A percentile compares a stretch with the other conserved stretches of the same genome.
Evolutionary conservation across 2,888 invertebrate genomes (phyloP).

Genomic region (Osmoderma eremita): DNA sequence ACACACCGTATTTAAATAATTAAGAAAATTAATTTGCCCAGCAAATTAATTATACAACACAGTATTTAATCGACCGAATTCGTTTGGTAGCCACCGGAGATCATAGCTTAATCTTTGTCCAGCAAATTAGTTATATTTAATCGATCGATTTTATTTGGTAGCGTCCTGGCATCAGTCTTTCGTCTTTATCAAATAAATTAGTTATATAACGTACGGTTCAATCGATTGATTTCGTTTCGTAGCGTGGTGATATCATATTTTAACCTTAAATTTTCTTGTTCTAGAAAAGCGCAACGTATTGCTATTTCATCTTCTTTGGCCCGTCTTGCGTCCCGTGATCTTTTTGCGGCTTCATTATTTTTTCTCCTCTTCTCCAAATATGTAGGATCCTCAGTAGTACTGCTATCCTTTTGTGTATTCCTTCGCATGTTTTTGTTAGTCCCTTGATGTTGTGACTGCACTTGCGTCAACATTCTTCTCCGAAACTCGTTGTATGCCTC

Average conservation of each 20-base stretch:
- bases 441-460: constrained; percentile 63
- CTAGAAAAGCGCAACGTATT: constrained; percentile 85
- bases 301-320: constrained; percentile 93
- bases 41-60: too few relatives aligned
- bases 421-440: constrained; percentile 81
- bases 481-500: constrained; percentile 76
- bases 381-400: constrained; percentile 71
- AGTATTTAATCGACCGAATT: too few relatives aligned
- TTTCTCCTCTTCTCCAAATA: constrained; percentile 90
- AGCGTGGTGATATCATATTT: constrained; percentile 67
- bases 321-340: constrained; percentile 89
- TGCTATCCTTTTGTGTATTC: constrained; percentile 47
- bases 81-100: too few relatives aligned
- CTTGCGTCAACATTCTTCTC: constrained; percentile 73
- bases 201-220: constrained; percentile 45
- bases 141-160: constrained; percentile 49
- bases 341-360: constrained; percentile 95
- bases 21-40: too few relatives aligned
- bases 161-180: constrained; percentile 67
- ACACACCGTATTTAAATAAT: too few relatives aligned
- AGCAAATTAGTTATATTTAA: too few relatives aligned
- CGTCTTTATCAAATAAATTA: constrained; percentile 68
- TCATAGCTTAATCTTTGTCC: too few relatives aligned
- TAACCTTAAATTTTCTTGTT: constrained; percentile 85
- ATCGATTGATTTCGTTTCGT: constrained; percentile 52